Evolutionary conservation across 2,888 invertebrate genomes (phyloP).

Genomic region (Pinctada fucata): DNA sequence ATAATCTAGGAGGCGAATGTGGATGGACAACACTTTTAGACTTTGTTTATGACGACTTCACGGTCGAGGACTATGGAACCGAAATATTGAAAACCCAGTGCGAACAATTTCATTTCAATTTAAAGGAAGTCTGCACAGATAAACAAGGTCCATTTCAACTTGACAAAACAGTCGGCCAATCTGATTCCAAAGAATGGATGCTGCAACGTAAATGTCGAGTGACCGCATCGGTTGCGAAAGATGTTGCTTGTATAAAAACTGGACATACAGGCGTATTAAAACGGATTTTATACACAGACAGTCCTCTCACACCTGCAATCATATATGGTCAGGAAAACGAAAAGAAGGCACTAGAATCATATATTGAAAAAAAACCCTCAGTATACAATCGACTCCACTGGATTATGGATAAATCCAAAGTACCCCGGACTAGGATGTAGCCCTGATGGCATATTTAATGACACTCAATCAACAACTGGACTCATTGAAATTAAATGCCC

Average conservation of each 20-base stretch:
- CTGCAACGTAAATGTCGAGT: conserved; percentile 1
- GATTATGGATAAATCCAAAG: too few species aligned
- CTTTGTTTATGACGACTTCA: conserved; percentile 3
- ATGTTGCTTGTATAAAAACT: not conserved
- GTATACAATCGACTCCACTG: not conserved
- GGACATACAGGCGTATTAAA: not conserved
- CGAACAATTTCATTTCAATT: not conserved
- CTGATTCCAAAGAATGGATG: not conserved
- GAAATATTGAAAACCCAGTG: not conserved
- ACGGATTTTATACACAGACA: not conserved
- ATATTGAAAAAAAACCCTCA: not conserved
- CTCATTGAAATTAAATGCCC: conserved; percentile 2
- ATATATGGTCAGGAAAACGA: not conserved
- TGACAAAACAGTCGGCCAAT: not conserved
- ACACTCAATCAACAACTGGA: not conserved
- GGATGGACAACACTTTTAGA: conserved; percentile 1
- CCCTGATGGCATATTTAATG: too few species aligned
- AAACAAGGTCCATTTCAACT: not conserved
- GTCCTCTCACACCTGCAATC: not conserved
- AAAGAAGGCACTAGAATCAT: not conserved
- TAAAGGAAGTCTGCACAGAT: not conserved
- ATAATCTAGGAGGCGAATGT: not conserved
- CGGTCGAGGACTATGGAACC: conserved; percentile 10
- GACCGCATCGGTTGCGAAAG: not conserved
- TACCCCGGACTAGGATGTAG: too few species aligned